Evolutionary conservation across 2,888 invertebrate species (phyloP).

Genomic region (Acanthosepion lycidas): DNA sequence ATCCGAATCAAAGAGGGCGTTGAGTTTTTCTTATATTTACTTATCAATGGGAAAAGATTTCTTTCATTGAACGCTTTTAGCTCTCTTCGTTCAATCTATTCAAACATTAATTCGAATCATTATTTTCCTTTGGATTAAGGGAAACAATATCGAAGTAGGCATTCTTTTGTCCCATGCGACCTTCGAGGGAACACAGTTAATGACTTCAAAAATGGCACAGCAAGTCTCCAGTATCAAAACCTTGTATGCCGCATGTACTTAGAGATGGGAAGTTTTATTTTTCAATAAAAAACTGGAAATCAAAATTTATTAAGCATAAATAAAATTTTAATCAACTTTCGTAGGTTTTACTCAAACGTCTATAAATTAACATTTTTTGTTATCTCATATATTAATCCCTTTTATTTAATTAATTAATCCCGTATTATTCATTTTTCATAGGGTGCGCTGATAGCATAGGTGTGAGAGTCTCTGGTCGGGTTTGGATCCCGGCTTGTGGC

Average conservation of each 20-base stretch:
- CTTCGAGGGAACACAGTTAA: not conserved
- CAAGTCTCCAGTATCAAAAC: not conserved
- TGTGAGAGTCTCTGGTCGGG: too few relatives aligned
- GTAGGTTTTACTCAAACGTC: too few relatives aligned
- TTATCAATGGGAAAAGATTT: not conserved
- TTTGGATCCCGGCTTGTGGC: too few relatives aligned
- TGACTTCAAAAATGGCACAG: not conserved
- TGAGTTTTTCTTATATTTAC: not conserved
- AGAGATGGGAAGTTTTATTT: too few relatives aligned
- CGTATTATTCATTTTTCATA: too few relatives aligned
- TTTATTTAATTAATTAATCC: too few relatives aligned
- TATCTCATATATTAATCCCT: too few relatives aligned
- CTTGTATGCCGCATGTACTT: not conserved
- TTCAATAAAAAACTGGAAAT: too few relatives aligned
- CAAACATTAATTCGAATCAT: not conserved
- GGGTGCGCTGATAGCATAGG: too few relatives aligned
- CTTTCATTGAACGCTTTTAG: not conserved
- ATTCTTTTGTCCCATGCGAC: not conserved
- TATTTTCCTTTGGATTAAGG: not conserved
- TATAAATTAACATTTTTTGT: too few relatives aligned
- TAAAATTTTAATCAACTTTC: too few relatives aligned
- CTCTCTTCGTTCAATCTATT: not conserved
- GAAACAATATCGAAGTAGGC: not conserved
- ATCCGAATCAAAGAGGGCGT: not conserved
- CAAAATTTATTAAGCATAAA: too few relatives aligned